phyloP scores from a whole-genome alignment of 2,113 vertebrate species.

The Neodon shergylaensis region DNA sequence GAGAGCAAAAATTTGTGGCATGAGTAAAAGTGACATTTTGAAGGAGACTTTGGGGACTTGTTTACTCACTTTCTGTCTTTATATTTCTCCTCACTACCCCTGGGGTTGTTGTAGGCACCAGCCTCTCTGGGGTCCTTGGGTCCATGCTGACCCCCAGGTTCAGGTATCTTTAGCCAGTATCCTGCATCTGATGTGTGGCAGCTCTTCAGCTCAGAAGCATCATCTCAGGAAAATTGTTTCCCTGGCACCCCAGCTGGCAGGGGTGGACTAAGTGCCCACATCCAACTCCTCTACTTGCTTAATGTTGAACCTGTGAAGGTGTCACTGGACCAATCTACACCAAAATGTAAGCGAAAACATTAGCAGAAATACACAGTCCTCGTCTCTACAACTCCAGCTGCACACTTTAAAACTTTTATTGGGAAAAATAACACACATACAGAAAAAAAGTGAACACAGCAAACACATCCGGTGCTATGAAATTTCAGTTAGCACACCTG shows the following conservation, averaged over 20 bases:
- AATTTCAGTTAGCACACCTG: not conserved
- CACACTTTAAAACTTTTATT: slow-evolving; percentile 18
- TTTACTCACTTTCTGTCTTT: not conserved
- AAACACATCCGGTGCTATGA: not conserved
- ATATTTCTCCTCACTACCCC: not conserved
- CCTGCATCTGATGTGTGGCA: rapidly evolving
- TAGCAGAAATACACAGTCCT: not conserved
- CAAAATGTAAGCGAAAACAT: not conserved
- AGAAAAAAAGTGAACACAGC: not conserved
- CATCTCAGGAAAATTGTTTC: not conserved
- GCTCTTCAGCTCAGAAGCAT: not conserved
- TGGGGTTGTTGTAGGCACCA: not conserved
- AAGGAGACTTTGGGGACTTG: not conserved
- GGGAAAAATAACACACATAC: not conserved
- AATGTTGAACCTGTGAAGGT: not conserved
- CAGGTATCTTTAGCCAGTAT: not conserved
- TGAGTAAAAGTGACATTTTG: not conserved
- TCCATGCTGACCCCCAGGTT: not conserved
- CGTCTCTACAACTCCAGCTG: slow-evolving; percentile 42
- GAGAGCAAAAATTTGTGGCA: not conserved
- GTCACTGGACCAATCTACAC: not conserved
- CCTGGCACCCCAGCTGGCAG: no score
- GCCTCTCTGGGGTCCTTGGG: no score
- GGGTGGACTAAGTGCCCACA: rapidly evolving
- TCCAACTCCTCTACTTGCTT: not conserved